Evolutionary conservation across 2,888 invertebrate genomes (phyloP).

Genomic region (Phyto melanocephala): DNA sequence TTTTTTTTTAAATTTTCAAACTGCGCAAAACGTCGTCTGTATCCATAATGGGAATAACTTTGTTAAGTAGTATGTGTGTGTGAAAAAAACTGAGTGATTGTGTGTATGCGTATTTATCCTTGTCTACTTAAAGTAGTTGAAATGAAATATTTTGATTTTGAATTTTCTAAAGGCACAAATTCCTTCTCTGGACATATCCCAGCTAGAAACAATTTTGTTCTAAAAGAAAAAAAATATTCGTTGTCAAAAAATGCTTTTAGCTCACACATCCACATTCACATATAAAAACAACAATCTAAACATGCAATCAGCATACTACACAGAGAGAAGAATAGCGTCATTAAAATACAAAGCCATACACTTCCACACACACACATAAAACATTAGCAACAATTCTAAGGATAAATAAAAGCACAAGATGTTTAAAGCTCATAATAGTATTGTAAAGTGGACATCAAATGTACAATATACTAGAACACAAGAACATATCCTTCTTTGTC

Average conservation of each 20-base stretch:
- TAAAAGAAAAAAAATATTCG: neutral
- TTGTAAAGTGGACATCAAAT: neutral
- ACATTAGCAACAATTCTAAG: no score
- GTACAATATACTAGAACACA: neutral
- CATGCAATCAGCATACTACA: neutral
- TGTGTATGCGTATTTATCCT: neutral
- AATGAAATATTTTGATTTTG: no score
- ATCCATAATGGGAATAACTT: no score
- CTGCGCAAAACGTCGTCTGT: no score
- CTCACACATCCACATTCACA: neutral
- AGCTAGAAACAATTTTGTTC: neutral
- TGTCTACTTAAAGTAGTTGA: neutral
- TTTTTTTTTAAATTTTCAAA: no score
- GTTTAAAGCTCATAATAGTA: no score
- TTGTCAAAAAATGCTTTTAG: conserved; percentile 45
- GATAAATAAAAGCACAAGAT: no score
- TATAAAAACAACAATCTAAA: neutral
- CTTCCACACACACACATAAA: no score
- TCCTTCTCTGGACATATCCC: neutral
- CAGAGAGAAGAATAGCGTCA: neutral
- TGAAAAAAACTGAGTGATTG: neutral
- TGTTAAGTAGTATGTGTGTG: neutral
- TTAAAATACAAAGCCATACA: neutral
- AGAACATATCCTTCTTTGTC: neutral
- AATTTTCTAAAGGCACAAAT: neutral